A percentile compares a stretch with the other conserved stretches of the same genome.
Evolutionary conservation across 2,888 invertebrate genomes (phyloP).

Genomic region (Euplexia lucipara): DNA sequence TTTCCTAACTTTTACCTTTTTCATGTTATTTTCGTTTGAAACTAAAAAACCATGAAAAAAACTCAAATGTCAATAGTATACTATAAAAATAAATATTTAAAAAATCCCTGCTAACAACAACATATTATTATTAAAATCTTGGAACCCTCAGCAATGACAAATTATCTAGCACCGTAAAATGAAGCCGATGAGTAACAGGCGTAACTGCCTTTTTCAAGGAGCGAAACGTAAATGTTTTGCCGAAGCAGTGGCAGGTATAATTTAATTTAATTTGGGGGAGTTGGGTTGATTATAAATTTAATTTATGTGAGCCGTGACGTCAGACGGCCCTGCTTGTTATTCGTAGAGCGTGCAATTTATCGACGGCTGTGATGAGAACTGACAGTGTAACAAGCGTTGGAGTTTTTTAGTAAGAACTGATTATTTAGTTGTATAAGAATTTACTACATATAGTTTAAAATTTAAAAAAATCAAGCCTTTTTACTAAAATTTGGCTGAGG

Average conservation of each 20-base stretch:
- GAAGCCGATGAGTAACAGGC: constrained; percentile 75
- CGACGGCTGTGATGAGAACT: constrained; percentile 80
- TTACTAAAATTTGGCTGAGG: no score
- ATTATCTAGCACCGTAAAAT: constrained; percentile 75
- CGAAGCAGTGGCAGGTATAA: constrained; percentile 86
- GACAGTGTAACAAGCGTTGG: constrained; percentile 74
- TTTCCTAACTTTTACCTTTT: no score
- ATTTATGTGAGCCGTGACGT: constrained; percentile 86
- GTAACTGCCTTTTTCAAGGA: constrained; percentile 77
- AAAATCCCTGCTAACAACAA: constrained; percentile 12
- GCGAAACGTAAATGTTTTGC: constrained; percentile 85
- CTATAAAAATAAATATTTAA: no score
- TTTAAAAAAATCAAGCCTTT: no score
- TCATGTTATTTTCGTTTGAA: no score
- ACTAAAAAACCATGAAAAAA: no score
- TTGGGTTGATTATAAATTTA: constrained; percentile 89
- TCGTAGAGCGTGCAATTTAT: constrained; percentile 83
- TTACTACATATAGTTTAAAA: neutral
- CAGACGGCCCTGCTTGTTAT: constrained; percentile 81
- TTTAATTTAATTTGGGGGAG: constrained; percentile 87
- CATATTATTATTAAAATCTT: constrained; percentile 37
- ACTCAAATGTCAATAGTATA: no score
- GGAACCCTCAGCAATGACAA: constrained; percentile 69
- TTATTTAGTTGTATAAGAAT: constrained; percentile 24
- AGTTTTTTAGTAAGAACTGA: constrained; percentile 60